Percentiles rank a stretch among this genome's conserved stretches.
Conservation (phyloP, 2,888 invertebrate genomes). For the Dendrolimus houi region DNA sequence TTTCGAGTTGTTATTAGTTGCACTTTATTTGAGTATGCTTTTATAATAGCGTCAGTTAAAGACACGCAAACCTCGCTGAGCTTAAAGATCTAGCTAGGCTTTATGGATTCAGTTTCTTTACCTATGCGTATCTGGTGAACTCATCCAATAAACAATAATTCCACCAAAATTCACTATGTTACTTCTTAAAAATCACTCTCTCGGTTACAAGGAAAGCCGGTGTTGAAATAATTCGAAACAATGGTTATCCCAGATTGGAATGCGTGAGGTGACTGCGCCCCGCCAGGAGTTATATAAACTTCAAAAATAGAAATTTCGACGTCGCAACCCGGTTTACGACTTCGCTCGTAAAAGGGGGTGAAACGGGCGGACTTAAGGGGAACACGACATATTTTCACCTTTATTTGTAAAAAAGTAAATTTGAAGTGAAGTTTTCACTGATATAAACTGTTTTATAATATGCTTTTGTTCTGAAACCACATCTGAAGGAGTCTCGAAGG, state of each 20-base stretch:
- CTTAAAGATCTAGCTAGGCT: too few species aligned
- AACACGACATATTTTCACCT: slow-evolving; percentile 50
- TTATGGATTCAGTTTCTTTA: too few species aligned
- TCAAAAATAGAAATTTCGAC: slow-evolving; percentile 58
- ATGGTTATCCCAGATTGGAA: slow-evolving; percentile 42
- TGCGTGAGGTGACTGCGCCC: slow-evolving; percentile 31
- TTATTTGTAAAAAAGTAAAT: slow-evolving; percentile 37
- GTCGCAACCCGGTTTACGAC: slow-evolving; percentile 51
- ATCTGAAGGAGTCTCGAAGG: too few species aligned
- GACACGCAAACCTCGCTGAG: too few species aligned
- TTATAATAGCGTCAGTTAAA: too few species aligned
- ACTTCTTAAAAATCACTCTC: too few species aligned
- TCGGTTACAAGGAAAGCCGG: background rate
- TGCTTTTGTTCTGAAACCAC: background rate
- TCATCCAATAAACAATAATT: too few species aligned
- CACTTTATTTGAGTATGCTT: too few species aligned
- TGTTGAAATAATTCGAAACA: slow-evolving; percentile 25
- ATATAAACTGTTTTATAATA: slow-evolving; percentile 9
- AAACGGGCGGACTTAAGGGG: slow-evolving; percentile 27
- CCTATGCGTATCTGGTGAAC: too few species aligned
- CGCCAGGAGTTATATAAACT: slow-evolving; percentile 49
- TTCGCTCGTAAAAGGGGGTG: slow-evolving; percentile 49
- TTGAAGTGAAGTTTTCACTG: slow-evolving; percentile 31
- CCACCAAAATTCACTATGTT: too few species aligned
- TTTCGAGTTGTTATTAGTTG: too few species aligned